A percentile compares a stretch with the other conserved stretches of the same genome.
Evolutionary conservation across 1,140 invertebrate genomes (phyloP).

Genomic region (Scaptomyza hsui): DNA sequence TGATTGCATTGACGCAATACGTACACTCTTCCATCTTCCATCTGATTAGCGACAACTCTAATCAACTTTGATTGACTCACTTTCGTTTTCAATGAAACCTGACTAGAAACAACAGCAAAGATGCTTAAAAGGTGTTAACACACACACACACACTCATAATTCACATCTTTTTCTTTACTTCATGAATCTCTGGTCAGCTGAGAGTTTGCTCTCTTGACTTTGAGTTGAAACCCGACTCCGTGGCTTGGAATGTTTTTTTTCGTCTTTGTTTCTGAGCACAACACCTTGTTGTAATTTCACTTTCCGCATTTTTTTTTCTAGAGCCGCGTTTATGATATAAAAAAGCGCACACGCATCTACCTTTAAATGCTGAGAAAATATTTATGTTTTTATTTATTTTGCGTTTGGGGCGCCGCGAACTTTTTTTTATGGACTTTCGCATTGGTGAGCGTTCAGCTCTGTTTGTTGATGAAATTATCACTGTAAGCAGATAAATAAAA

Average conservation of each 20-base stretch:
- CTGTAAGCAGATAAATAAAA: slow-evolving; percentile 58
- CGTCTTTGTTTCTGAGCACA: slow-evolving; percentile 27
- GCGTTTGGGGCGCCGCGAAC: neutral
- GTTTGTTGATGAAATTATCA: slow-evolving; percentile 74
- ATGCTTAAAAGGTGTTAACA: slow-evolving; percentile 66
- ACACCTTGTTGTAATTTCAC: slow-evolving; percentile 67
- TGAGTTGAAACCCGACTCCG: slow-evolving; percentile 28
- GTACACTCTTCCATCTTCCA: neutral
- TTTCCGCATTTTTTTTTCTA: slow-evolving; percentile 71
- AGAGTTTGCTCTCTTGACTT: slow-evolving; percentile 10
- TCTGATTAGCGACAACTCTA: slow-evolving; percentile 15
- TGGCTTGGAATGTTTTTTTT: neutral
- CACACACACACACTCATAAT: slow-evolving; percentile 12
- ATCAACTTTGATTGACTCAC: slow-evolving; percentile 42
- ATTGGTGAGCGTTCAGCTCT: slow-evolving; percentile 69
- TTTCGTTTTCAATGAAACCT: slow-evolving; percentile 78
- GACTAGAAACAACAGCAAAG: slow-evolving; percentile 31
- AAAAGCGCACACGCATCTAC: slow-evolving; percentile 50
- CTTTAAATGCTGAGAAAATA: slow-evolving; percentile 70
- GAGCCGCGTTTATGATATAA: slow-evolving; percentile 60
- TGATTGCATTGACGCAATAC: slow-evolving; percentile 51
- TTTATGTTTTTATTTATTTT: slow-evolving; percentile 56
- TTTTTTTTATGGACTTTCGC: slow-evolving; percentile 72
- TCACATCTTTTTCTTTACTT: neutral
- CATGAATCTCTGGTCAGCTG: neutral